Evolutionary conservation across 2,888 invertebrate species (phyloP).

Genomic region (Diarsia dahlii): DNA sequence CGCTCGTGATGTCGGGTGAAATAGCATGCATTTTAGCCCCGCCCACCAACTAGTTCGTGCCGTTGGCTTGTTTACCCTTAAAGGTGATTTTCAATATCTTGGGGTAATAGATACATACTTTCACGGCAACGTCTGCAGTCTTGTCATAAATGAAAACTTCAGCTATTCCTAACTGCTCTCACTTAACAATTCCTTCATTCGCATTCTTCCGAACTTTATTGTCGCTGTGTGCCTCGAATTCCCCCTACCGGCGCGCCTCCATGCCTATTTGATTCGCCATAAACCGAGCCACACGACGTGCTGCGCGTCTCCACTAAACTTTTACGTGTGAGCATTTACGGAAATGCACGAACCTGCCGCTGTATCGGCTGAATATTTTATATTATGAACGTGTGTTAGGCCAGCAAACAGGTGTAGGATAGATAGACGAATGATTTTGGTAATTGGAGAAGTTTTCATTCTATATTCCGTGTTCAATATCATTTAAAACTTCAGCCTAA

Average conservation of each 20-base stretch:
- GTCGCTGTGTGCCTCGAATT: slow-evolving; percentile 21
- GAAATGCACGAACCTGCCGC: slow-evolving; percentile 43
- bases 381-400: slow-evolving; percentile 36
- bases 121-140: neutral
- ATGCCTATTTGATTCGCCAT: slow-evolving; percentile 59
- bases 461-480: neutral
- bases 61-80: no score
- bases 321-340: slow-evolving; percentile 59
- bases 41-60: no score
- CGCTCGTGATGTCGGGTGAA: no score
- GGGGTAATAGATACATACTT: neutral
- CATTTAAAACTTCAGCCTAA: neutral
- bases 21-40: no score
- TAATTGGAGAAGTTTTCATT: slow-evolving; percentile 6
- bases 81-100: neutral
- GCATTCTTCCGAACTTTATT: slow-evolving; percentile 34
- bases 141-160: neutral
- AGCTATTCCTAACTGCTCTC: slow-evolving; percentile 12
- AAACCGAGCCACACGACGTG: slow-evolving; percentile 52
- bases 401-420: neutral
- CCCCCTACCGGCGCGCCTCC: slow-evolving; percentile 26
- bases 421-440: neutral
- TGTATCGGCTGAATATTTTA: slow-evolving; percentile 55
- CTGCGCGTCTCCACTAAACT: slow-evolving; percentile 57
- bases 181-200: slow-evolving; percentile 27